Evolutionary conservation across 2,797 vertebrate species (phyloP), one percentile per base, ranked within the genome.

Genomic region (Diglossa cyanea): DNA sequence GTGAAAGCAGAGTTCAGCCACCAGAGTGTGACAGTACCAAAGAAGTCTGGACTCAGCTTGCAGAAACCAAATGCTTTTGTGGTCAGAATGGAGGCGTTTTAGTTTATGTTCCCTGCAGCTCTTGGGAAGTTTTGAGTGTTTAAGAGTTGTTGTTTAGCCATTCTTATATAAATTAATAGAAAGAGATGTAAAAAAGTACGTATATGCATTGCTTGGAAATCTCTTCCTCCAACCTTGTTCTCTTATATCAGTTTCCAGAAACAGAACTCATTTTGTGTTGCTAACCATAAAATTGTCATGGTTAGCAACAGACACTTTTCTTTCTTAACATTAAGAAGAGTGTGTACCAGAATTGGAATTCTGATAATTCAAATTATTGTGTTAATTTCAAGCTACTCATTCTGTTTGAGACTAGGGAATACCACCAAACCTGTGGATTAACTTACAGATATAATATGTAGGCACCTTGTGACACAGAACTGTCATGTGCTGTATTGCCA

Each of bases 371-470:
- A 15, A n/a, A 4, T 53, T 85, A 17, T 54, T 55, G 24, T 63
- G 15, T 70, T 62, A 20, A 90, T 72, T 67, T 71, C 11, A 58
- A 71, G 23, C 17, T 33, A 39, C 26, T 78, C 5, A 2, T 31
- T 85, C 18, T 63, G 1, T 89, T 74, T 67, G 40, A 81, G 28
- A 40, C 13, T 30, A 35, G 51, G 35, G 17, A 61, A 60, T 20
- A 30, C 7, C 21, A 67, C 48, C 40, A 92, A 33, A 44, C 4
- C 10, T 84, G 57, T 45, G 2, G 6, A 58, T 76, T 63, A 67
- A 67, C 1, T 48, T 72, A 23, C 1, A 25, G 24, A 5, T 55
- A 18, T 0, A 6, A 14, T 62, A 18, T 2, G 3, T 60, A 63
- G 28, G 31, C n/a, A 31, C 17, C 6, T 77, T 44, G 15, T n/a